Conservation (phyloP, 2,113 vertebrate species). For the Bubo bubo region DNA sequence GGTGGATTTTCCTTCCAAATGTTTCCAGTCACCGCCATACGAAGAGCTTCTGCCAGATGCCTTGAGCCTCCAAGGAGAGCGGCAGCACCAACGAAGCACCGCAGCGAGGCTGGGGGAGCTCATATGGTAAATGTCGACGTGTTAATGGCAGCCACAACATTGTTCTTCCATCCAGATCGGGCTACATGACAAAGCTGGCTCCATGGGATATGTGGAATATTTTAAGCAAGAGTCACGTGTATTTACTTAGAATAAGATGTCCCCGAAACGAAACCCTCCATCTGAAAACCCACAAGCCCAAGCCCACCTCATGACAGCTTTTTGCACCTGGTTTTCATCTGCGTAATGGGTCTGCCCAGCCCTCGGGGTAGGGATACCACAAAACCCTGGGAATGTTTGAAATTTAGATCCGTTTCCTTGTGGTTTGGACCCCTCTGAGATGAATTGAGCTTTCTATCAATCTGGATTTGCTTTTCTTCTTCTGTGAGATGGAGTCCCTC, state of each 20-base stretch:
- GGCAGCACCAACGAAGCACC: background rate
- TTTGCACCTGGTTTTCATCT: background rate
- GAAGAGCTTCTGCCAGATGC: background rate
- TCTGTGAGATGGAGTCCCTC: rapidly evolving
- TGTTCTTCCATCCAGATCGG: rapidly evolving
- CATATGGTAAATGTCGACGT: rapidly evolving
- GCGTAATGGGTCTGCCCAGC: background rate
- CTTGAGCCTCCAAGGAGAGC: background rate
- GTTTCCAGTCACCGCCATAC: background rate
- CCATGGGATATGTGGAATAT: background rate
- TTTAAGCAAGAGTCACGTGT: background rate
- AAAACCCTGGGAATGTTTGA: background rate
- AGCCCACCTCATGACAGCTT: background rate
- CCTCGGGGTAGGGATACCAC: background rate
- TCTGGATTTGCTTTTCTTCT: background rate
- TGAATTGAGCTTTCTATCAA: rapidly evolving
- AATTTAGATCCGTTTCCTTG: background rate
- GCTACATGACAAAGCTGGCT: rapidly evolving
- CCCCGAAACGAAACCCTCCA: background rate
- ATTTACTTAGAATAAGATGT: background rate
- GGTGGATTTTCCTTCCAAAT: background rate
- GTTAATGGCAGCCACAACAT: background rate
- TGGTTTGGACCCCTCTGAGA: background rate
- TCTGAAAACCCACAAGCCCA: background rate
- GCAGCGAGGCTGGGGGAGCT: rapidly evolving